Percentiles rank a stretch among this genome's conserved stretches.
Evolutionary conservation across 2,888 invertebrate species (phyloP).

Genomic region (Agrochola lychnidis): DNA sequence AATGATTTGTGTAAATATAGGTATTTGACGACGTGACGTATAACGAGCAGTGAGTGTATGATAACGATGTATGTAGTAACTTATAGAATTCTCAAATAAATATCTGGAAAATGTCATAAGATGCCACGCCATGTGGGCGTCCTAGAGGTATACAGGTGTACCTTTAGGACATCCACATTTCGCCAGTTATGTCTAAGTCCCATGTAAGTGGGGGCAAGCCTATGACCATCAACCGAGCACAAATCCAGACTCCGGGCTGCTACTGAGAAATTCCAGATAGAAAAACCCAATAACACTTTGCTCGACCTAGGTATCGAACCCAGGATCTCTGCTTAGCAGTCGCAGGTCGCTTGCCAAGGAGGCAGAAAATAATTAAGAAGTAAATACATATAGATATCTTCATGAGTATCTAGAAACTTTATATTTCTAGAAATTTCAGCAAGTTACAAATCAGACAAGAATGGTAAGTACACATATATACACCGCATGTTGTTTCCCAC

Average conservation of each 20-base stretch:
- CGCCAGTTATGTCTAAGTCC: not conserved
- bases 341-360: not conserved
- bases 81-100: too few species aligned
- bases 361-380: not conserved
- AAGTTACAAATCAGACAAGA: conserved; percentile 12
- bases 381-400: too few species aligned
- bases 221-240: not conserved
- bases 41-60: too few species aligned
- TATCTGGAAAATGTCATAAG: too few species aligned
- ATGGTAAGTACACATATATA: conserved; percentile 24
- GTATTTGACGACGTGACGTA: too few species aligned
- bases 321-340: not conserved
- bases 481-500: conserved; percentile 76
- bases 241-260: not conserved
- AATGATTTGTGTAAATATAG: too few species aligned
- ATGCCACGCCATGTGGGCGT: too few species aligned
- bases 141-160: too few species aligned
- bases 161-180: not conserved
- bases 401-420: not conserved
- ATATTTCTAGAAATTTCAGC: not conserved
- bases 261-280: not conserved
- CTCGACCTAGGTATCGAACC: not conserved
- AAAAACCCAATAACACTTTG: not conserved
- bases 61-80: too few species aligned
- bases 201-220: not conserved